Evolutionary conservation across 2,888 invertebrate species (phyloP).

Genomic region (Meganola albula): DNA sequence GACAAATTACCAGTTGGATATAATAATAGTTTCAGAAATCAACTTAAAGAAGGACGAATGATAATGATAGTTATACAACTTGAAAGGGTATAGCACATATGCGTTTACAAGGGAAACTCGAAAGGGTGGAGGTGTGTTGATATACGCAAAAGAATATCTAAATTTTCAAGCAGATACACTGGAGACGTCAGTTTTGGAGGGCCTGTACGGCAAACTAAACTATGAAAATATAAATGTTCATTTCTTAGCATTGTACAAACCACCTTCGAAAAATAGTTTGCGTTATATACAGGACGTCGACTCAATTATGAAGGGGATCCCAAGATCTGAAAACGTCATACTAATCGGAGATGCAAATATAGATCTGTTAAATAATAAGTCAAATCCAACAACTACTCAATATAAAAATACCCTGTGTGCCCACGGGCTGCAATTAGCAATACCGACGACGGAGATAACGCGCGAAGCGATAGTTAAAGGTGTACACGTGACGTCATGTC

Average conservation of each 20-base stretch:
- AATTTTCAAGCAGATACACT: background rate
- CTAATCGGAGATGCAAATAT: constrained; percentile 1
- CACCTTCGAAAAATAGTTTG: background rate
- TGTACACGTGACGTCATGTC: background rate
- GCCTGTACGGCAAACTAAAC: background rate
- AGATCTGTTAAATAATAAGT: background rate
- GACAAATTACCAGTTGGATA: background rate
- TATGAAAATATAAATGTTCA: background rate
- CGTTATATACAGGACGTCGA: background rate
- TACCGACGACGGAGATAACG: background rate
- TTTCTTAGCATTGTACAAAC: background rate
- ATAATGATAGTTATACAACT: background rate
- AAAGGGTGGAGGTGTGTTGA: constrained; percentile 1
- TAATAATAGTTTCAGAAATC: background rate
- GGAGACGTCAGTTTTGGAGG: background rate
- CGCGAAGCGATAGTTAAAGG: constrained; percentile 1
- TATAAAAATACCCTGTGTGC: constrained; percentile 1
- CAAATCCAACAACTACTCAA: background rate
- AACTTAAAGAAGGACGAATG: background rate
- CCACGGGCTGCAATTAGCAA: background rate
- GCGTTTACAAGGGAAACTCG: background rate
- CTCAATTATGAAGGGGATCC: background rate
- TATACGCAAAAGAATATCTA: background rate
- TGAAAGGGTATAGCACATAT: background rate
- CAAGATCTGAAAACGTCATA: background rate